Conservation (phyloP, 1,140 invertebrate genomes). For the Diachasma alloeum region DNA sequence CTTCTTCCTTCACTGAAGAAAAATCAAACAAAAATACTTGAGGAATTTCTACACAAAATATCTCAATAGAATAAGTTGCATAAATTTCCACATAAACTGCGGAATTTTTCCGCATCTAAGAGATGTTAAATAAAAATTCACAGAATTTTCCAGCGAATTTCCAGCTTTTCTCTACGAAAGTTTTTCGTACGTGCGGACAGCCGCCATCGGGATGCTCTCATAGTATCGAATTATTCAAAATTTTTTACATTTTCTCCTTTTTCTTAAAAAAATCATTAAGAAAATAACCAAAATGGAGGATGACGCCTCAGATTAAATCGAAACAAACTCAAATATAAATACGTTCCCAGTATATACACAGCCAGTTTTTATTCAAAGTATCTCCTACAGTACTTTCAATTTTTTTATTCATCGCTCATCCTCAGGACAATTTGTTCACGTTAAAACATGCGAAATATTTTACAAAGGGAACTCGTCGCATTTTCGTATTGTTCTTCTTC, state of each 20-base stretch:
- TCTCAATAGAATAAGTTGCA: too few relatives aligned
- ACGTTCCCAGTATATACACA: slow-evolving; percentile 21
- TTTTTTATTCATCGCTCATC: neutral
- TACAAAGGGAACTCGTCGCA: neutral
- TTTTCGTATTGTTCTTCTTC: neutral
- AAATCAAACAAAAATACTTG: too few relatives aligned
- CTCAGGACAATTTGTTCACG: neutral
- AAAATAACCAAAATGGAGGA: neutral
- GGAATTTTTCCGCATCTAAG: too few relatives aligned
- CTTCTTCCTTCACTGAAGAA: too few relatives aligned
- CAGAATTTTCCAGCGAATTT: neutral
- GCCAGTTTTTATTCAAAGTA: slow-evolving; percentile 21
- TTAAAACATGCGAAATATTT: slow-evolving; percentile 22
- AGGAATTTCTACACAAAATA: too few relatives aligned
- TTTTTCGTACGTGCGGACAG: neutral
- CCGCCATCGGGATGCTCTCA: neutral
- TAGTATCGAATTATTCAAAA: neutral
- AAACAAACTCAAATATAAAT: slow-evolving; percentile 7
- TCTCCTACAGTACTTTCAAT: slow-evolving; percentile 7
- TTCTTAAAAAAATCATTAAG: neutral
- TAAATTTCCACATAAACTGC: too few relatives aligned
- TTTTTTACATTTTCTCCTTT: neutral
- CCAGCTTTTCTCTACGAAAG: neutral
- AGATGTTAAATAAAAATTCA: too few relatives aligned
- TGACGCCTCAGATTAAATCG: neutral